Conservation (phyloP, 2,888 invertebrate species). For the Drosophila aldrichi region DNA sequence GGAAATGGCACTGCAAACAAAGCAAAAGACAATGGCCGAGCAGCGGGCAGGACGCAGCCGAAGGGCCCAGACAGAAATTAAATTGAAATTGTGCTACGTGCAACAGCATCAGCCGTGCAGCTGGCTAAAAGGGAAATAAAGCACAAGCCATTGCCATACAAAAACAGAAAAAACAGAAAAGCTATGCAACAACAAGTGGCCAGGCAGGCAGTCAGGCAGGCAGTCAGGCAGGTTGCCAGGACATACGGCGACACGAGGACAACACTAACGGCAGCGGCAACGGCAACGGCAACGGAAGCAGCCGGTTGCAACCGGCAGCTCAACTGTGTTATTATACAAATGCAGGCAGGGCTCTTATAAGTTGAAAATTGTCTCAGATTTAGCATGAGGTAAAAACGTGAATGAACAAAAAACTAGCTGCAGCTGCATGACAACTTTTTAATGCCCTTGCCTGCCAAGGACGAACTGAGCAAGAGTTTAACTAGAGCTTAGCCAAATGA, state of each 20-base stretch:
- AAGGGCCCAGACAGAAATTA: constrained; percentile 72
- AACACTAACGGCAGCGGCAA: not conserved
- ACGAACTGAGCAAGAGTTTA: not conserved
- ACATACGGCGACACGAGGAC: constrained; percentile 16
- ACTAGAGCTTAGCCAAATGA: not conserved
- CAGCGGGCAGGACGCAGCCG: constrained; percentile 14
- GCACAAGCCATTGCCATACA: constrained; percentile 42
- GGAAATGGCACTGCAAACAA: constrained; percentile 77
- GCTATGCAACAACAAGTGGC: constrained; percentile 72
- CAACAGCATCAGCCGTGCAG: constrained; percentile 31
- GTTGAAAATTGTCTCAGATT: constrained; percentile 76
- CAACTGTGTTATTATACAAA: constrained; percentile 71
- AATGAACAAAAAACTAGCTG: constrained; percentile 8
- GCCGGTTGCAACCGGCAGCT: constrained; percentile 58
- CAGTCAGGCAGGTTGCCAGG: constrained; percentile 16
- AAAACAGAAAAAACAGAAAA: constrained; percentile 35
- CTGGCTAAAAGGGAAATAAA: constrained; percentile 71
- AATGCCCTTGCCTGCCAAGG: constrained; percentile 5
- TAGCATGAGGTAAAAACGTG: constrained; percentile 46
- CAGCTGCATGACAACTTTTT: constrained; percentile 4
- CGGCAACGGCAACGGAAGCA: constrained; percentile 41
- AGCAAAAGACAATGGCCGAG: constrained; percentile 69
- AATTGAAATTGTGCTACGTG: constrained; percentile 75
- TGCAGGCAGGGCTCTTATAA: constrained; percentile 64
- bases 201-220: constrained; percentile 18